Conservation (phyloP, 2,797 vertebrate species). For the Bothrops alternatus region DNA sequence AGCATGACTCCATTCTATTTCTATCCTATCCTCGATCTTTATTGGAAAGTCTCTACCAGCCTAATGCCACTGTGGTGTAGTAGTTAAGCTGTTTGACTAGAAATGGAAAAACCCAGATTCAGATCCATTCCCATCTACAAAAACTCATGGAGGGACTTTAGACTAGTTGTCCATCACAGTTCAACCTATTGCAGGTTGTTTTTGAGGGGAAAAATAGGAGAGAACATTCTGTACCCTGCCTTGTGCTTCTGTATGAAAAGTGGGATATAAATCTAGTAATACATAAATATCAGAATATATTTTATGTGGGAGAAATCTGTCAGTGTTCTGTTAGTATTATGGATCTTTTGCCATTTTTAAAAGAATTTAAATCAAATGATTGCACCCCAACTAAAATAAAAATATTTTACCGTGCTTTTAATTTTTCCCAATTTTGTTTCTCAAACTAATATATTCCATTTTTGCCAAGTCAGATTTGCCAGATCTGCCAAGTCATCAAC, state of each 20-base stretch:
- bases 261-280: background rate
- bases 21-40: background rate
- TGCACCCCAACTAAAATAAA: background rate
- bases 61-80: background rate
- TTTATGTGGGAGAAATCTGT: background rate
- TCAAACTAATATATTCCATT: background rate
- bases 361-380: background rate
- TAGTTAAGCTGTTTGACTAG: background rate
- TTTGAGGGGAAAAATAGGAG: background rate
- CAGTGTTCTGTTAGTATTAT: background rate
- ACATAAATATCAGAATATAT: background rate
- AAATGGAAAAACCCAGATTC: background rate
- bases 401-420: background rate
- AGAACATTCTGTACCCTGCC: background rate
- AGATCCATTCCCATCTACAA: background rate
- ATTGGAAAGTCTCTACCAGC: background rate
- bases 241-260: background rate
- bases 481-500: background rate
- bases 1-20: background rate
- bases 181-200: background rate
- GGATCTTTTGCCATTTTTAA: background rate
- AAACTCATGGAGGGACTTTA: background rate
- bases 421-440: background rate
- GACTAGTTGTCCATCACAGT: background rate
- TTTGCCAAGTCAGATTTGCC: background rate